These are phyloP conservation scores for Lepidurus apus DNA, from an alignment of 1,140 invertebrate species.

Conservation along the genomic window DNA sequence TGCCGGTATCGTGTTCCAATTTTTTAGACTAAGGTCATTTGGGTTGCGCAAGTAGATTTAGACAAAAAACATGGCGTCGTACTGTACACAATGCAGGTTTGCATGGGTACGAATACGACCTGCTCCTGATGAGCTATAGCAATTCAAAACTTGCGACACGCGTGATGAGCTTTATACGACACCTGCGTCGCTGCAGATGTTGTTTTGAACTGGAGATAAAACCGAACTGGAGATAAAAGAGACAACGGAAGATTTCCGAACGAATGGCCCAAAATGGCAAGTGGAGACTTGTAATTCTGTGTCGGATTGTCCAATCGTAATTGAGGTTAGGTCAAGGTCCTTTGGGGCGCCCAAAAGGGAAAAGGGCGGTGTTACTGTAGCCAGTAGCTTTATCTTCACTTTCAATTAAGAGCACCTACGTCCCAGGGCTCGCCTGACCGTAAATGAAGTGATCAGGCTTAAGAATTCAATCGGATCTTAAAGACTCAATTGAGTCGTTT, in stretches of 20 bases:
- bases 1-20: no score
- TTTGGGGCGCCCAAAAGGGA: neutral
- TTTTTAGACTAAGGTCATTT: no score
- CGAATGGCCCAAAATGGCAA: no score
- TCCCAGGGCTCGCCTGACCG: neutral
- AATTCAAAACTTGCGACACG: neutral
- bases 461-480: no score
- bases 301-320: no score
- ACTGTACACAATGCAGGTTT: neutral
- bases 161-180: neutral
- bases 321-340: neutral
- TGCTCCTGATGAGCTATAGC: neutral
- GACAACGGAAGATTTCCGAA: neutral
- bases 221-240: neutral
- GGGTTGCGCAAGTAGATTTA: no score
- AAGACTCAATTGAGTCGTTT: no score
- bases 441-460: no score
- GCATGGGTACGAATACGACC: conserved; percentile 1
- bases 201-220: neutral
- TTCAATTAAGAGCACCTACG: neutral
- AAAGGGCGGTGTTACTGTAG: neutral
- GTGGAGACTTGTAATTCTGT: no score
- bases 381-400: neutral
- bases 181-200: neutral
- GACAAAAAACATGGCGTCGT: neutral